Evolutionary conservation across 1,140 invertebrate species (phyloP).

Genomic region (Magallana angulata): DNA sequence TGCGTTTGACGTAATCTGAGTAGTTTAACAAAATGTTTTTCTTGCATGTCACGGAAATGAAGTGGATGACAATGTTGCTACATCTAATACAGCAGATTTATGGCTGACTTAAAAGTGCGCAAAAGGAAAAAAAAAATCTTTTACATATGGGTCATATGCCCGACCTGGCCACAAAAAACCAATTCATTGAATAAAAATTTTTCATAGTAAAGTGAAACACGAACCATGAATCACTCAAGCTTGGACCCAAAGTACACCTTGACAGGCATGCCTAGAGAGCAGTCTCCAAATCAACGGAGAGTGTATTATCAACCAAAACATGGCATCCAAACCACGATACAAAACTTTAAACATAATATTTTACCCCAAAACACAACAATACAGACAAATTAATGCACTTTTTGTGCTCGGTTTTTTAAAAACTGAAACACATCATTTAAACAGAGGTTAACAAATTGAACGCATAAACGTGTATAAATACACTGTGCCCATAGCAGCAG

Average conservation of each 20-base stretch:
- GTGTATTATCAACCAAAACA: constrained; percentile 20
- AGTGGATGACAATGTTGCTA: constrained; percentile 15
- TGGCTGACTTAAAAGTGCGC: constrained; percentile 11
- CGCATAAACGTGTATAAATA: too few species aligned
- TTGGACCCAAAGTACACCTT: constrained; percentile 15
- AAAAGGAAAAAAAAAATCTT: background rate
- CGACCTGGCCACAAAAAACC: constrained; percentile 22
- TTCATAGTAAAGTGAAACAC: constrained; percentile 15
- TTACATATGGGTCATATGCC: constrained; percentile 16
- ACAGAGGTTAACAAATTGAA: too few species aligned
- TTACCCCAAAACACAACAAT: background rate
- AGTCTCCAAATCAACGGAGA: background rate
- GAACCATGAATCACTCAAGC: constrained; percentile 23
- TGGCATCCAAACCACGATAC: background rate
- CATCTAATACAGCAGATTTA: constrained; percentile 15
- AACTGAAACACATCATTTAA: too few species aligned
- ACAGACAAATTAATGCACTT: constrained; percentile 9
- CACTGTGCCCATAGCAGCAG: too few species aligned
- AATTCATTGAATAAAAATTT: constrained; percentile 9
- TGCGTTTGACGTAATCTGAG: constrained; percentile 25
- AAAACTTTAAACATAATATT: constrained; percentile 11
- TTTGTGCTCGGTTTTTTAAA: background rate
- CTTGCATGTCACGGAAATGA: constrained; percentile 20
- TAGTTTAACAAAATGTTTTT: constrained; percentile 26
- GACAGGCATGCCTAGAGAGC: background rate